These are phyloP conservation scores for Sebastolobus alascanus DNA, from an alignment of 2,797 vertebrate genomes.

Conservation along the genomic window DNA sequence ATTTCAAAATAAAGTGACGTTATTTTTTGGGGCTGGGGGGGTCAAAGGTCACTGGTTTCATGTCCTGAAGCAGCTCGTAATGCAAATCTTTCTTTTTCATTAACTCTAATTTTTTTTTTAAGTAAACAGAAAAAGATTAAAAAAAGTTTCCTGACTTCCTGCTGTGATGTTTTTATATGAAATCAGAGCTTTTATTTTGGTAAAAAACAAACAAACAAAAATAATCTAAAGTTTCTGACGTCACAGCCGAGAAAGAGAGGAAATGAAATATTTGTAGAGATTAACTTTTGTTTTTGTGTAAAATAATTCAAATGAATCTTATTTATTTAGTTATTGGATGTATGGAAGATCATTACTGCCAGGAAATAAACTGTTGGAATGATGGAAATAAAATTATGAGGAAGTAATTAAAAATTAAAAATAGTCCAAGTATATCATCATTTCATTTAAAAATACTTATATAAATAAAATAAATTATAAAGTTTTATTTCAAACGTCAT, in stretches of 20 bases:
- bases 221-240: slow-evolving; percentile 83
- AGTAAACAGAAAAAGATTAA: slow-evolving; percentile 70
- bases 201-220: slow-evolving; percentile 86
- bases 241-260: slow-evolving; percentile 85
- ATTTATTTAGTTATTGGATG: slow-evolving; percentile 90
- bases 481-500: too few relatives aligned
- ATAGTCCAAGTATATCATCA: too few relatives aligned
- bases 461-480: too few relatives aligned
- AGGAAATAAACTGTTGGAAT: slow-evolving; percentile 51
- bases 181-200: slow-evolving; percentile 99
- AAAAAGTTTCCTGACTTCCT: slow-evolving; percentile 82
- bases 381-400: too few relatives aligned
- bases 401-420: too few relatives aligned
- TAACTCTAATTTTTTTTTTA: slow-evolving; percentile 84
- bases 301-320: slow-evolving; percentile 89
- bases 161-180: slow-evolving; percentile 87
- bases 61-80: slow-evolving; percentile 77
- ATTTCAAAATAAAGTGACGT: slow-evolving; percentile 7
- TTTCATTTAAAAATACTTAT: not conserved
- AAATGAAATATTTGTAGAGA: slow-evolving; percentile 91
- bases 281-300: slow-evolving; percentile 87
- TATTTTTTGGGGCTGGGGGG: not conserved
- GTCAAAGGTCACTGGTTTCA: slow-evolving; percentile 38
- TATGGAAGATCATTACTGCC: slow-evolving; percentile 60
- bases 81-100: slow-evolving; percentile 85